Percentiles rank a stretch among this genome's conserved stretches.
Evolutionary conservation across 2,888 invertebrate genomes (phyloP).

Genomic region (Lacanobia wlatinum): DNA sequence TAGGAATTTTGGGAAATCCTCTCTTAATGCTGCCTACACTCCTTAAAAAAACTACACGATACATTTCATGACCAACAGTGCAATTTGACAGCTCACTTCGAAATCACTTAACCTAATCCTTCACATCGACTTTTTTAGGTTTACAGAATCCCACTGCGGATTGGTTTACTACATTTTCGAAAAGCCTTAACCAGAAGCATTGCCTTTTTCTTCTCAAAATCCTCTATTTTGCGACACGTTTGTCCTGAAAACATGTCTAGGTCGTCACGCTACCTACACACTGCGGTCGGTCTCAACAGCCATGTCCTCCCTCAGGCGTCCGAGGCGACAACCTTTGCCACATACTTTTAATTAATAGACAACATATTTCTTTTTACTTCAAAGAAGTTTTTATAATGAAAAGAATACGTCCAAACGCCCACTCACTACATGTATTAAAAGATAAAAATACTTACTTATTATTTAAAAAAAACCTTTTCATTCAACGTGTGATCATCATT

Average conservation of each 20-base stretch:
- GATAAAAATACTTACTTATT: slow-evolving; percentile 1
- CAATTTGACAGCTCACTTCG: no score
- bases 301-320: background rate
- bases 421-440: background rate
- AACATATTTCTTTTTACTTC: background rate
- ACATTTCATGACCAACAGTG: no score
- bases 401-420: background rate
- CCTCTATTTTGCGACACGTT: background rate
- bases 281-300: slow-evolving; percentile 16
- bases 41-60: no score
- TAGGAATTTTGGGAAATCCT: no score
- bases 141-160: no score
- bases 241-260: slow-evolving; percentile 4
- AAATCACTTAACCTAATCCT: no score
- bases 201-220: background rate
- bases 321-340: slow-evolving; percentile 7
- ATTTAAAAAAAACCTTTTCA: slow-evolving; percentile 15
- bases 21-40: no score
- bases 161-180: no score
- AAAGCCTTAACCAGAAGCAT: no score
- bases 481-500: slow-evolving; percentile 17
- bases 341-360: slow-evolving; percentile 9
- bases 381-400: slow-evolving; percentile 4
- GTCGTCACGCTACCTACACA: slow-evolving; percentile 20
- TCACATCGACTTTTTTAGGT: no score